A percentile compares a stretch with the other conserved stretches of the same genome.
These are phyloP conservation scores for Drosophila varians DNA, from an alignment of 1,140 invertebrate genomes.

Conservation along the genomic window DNA sequence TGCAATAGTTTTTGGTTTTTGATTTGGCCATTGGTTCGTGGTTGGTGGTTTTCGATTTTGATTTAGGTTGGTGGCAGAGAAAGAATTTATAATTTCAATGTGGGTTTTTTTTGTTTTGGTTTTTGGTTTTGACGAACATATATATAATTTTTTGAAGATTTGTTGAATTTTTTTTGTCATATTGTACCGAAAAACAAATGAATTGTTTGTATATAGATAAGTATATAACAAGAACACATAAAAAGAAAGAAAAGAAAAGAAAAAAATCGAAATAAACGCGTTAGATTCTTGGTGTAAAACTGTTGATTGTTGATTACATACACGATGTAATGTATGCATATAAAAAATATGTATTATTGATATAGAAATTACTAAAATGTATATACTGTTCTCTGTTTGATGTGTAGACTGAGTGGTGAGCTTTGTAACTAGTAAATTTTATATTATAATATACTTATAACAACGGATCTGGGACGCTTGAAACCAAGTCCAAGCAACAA, in stretches of 20 bases:
- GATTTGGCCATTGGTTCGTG: constrained; percentile 47
- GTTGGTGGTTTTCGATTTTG: constrained; percentile 54
- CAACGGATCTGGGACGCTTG: constrained; percentile 43
- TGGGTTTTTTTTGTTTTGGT: constrained; percentile 50
- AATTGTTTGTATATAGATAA: constrained; percentile 65
- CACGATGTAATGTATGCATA: constrained; percentile 56
- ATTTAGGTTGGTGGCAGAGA: constrained; percentile 54
- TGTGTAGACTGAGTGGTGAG: constrained; percentile 44
- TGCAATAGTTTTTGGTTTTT: constrained; percentile 46
- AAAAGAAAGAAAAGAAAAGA: constrained; percentile 83
- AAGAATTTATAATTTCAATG: constrained; percentile 49
- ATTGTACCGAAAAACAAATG: constrained; percentile 80
- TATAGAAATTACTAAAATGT: constrained; percentile 53
- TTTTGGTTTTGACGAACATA: constrained; percentile 83
- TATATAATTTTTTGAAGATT: constrained; percentile 83
- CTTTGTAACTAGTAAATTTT: constrained; percentile 40
- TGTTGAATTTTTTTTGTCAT: constrained; percentile 48
- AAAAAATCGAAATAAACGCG: constrained; percentile 84
- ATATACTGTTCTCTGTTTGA: constrained; percentile 43
- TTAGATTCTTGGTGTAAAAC: constrained; percentile 82
- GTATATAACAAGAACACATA: constrained; percentile 80
- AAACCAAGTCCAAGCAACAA: constrained; percentile 25
- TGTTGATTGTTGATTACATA: constrained; percentile 58
- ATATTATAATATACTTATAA: constrained; percentile 51
- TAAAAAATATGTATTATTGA: constrained; percentile 63